Base-by-base conservation (phyloP, 2,113 vertebrate genomes). In the Melanostigma gelatinosum region DNA sequence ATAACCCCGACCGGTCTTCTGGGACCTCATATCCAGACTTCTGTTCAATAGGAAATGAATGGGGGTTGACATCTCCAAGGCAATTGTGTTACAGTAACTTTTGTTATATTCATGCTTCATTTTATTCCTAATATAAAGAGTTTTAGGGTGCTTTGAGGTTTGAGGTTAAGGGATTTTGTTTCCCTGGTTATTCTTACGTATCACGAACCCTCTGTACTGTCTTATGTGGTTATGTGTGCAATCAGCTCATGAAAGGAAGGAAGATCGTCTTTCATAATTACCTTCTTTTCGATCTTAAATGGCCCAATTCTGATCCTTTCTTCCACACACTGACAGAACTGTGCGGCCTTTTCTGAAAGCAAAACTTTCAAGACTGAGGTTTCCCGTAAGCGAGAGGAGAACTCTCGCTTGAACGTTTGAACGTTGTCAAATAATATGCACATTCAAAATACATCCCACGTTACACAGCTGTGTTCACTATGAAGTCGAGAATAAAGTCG, bases 91-190 rank as follows among this genome's bases (percentile, higher is more conserved):
- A n/a, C 16, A 27, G 54, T 57, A 57, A 65, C n/a, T 46, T 46
- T 66, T 44, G 1, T 24, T 13, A 57, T 27, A 48, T 42, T 13
- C 4, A 20, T 36, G 29, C 46, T 52, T 34, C 29, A 68, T 32
- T 46, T 66, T 11, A 64, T 42, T 58, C 4, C 9, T n/a, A 38
- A 55, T 32, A 32, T 20, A 2, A 50, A 68, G 16, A 48, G 24
- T 69, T 52, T n/a, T 16, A 36, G 69, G n/a, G 2, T 4, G 69
- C 54, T 72, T 72, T 72, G 71, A 42, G 29, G 29, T 34, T 46
- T 48, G 7, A 8, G 27, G 29, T 40, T 27, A 15, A 40, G 32
- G 2, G 15, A 54, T 54, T 27, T 3, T 24, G 11, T 62, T 62
- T 8, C 15, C 20, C 22, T 38, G 4, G 48, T 62, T 63, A 38